Conservation (phyloP, 2,797 vertebrate genomes). For the Macrochelys suwanniensis region DNA sequence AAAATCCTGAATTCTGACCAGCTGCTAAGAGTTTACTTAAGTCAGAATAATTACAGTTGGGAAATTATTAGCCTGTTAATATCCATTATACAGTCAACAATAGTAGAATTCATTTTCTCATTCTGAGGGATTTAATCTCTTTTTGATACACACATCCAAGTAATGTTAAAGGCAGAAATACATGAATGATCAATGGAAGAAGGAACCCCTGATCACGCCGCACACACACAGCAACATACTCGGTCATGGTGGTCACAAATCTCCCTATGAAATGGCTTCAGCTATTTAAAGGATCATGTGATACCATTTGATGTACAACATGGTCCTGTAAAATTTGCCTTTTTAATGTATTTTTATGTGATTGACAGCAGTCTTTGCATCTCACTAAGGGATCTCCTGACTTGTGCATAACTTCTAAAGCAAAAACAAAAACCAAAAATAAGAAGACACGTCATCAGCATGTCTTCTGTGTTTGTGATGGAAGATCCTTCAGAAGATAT, state of each 20-base stretch:
- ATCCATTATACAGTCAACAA: constrained; percentile 24
- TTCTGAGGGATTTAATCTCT: constrained; percentile 28
- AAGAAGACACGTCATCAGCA: neutral
- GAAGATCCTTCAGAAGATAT: constrained; percentile 18
- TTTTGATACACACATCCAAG: constrained; percentile 13
- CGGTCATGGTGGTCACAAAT: constrained; percentile 60
- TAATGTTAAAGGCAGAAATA: constrained; percentile 8
- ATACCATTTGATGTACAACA: constrained; percentile 51
- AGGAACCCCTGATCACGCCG: neutral
- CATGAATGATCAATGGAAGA: neutral
- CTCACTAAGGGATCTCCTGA: constrained; percentile 54
- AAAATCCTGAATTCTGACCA: constrained; percentile 53
- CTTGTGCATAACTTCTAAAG: neutral
- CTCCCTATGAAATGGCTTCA: constrained; percentile 1
- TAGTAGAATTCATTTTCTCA: constrained; percentile 67
- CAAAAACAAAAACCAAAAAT: neutral
- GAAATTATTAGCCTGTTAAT: constrained; percentile 64
- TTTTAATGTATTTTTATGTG: constrained; percentile 45
- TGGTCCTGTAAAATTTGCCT: constrained; percentile 54
- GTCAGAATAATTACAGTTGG: neutral
- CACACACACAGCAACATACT: constrained; percentile 39
- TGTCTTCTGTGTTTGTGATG: constrained; percentile 15
- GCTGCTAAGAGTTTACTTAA: neutral
- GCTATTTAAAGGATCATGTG: neutral
- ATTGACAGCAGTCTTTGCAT: constrained; percentile 53